Evolutionary conservation across 1,140 invertebrate genomes (phyloP), one percentile per base, ranked within the genome.

Genomic region (Drosophila rhopaloa): DNA sequence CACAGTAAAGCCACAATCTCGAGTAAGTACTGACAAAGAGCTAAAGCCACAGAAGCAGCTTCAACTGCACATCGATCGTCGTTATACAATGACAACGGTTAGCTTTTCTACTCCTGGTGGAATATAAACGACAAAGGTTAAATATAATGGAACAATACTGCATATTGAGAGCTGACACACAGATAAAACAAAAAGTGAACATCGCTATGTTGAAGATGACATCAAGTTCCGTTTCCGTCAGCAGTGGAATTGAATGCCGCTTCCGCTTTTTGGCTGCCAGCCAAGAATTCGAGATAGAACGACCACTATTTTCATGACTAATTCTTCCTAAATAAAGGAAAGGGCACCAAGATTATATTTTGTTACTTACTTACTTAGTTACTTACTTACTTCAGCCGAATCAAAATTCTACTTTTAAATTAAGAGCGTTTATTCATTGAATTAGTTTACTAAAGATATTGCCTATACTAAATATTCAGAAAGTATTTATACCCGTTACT

Each of bases 1-100:
- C 58, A 19, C 35, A 38, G 14, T 14, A 63, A 66, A 65, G 63
- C 44, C 59, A 48, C 63, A 48, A 44, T 48, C 37, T 66, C 50
- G 48, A 65, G 41, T 47, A 40, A 47, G 60, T 41, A 65, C 13
- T 66, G 60, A 43, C 60, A 65, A 65, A 48, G 63, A 65, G 62
- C 40, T n/a, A 61, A 56, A 46, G 61, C 41, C 27, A 44, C 56
- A 59, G 40, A 62, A 62, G 62, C 32, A 13, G 32, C 9, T 38
- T 14, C 14, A 29, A 66, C 60, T 65, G 24, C 37, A 66, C 60
- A 66, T 66, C n/a, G 44, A 65, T 48, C 44, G 43, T 40, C 27
- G 19, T 48, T 65, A 65, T 29, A 13, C 58, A 46, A 47, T 43
- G 58, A 66, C 62, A 66, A 66, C 46, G 35, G 43, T 10, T 27